Percentiles rank a stretch among this genome's conserved stretches.
These are phyloP conservation scores for Chrysotoxum bicinctum DNA, from an alignment of 2,888 invertebrate genomes.

Conservation along the genomic window DNA sequence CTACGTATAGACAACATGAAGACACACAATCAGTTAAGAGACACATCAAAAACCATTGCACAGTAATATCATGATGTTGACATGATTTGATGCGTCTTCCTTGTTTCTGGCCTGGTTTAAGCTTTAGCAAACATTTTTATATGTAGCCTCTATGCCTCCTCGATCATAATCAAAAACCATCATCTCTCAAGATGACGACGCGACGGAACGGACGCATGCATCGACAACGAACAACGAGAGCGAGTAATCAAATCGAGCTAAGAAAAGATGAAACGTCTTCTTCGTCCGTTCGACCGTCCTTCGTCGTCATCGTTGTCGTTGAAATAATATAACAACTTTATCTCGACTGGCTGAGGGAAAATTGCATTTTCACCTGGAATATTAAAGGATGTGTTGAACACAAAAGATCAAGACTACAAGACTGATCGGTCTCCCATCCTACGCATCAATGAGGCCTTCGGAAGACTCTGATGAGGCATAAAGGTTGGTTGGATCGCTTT, in stretches of 20 bases:
- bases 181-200: constrained; percentile 15
- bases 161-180: constrained; percentile 66
- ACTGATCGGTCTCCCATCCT: constrained; percentile 30
- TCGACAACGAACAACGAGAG: not conserved
- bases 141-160: constrained; percentile 8
- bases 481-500: not conserved
- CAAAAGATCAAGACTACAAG: constrained; percentile 9
- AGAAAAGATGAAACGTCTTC: constrained; percentile 27
- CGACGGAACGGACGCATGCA: not conserved
- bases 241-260: constrained; percentile 50
- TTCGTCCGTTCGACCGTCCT: not conserved
- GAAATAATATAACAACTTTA: constrained; percentile 62
- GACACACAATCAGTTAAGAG: constrained; percentile 65
- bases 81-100: constrained; percentile 70
- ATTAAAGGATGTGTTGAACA: constrained; percentile 12
- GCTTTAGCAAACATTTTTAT: not conserved
- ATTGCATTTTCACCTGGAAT: constrained; percentile 50
- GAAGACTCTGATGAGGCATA: not conserved
- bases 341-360: constrained; percentile 33
- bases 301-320: not conserved
- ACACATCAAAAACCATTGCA: constrained; percentile 71
- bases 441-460: constrained; percentile 46
- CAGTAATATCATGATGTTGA: constrained; percentile 70
- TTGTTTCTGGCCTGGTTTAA: constrained; percentile 60
- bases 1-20: not conserved